phyloP scores from a whole-genome alignment of 2,888 invertebrate genomes.

The Ochropleura plecta region DNA sequence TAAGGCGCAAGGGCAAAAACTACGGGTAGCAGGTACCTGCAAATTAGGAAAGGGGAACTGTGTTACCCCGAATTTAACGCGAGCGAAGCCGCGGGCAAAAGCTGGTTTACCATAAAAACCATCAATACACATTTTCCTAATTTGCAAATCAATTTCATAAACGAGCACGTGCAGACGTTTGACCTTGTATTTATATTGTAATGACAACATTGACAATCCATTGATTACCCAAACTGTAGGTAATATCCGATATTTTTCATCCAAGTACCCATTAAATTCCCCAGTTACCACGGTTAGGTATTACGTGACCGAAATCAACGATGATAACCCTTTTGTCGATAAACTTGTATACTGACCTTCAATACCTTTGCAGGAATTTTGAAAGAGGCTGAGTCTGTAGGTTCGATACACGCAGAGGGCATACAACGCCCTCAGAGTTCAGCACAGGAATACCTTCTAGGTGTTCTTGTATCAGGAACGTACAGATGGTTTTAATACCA shows the following conservation, averaged over 20 bases:
- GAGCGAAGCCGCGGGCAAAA: too few species aligned
- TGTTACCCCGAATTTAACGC: too few species aligned
- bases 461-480: too few species aligned
- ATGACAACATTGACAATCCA: constrained; percentile 15
- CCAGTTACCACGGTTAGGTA: constrained; percentile 71
- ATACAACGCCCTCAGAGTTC: too few species aligned
- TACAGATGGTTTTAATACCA: too few species aligned
- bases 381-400: constrained; percentile 9
- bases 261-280: constrained; percentile 72
- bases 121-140: not conserved
- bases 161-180: not conserved
- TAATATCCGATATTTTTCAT: constrained; percentile 59
- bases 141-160: not conserved
- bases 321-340: constrained; percentile 69
- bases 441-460: too few species aligned
- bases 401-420: too few species aligned
- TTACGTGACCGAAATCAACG: constrained; percentile 72
- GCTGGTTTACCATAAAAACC: not conserved
- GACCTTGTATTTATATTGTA: not conserved
- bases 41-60: too few species aligned
- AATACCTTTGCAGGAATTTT: constrained; percentile 4
- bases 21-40: too few species aligned
- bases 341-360: constrained; percentile 41
- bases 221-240: constrained; percentile 21
- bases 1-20: too few species aligned